Base-by-base conservation (phyloP, 2,113 vertebrate genomes). In the Notothenia rossii region DNA sequence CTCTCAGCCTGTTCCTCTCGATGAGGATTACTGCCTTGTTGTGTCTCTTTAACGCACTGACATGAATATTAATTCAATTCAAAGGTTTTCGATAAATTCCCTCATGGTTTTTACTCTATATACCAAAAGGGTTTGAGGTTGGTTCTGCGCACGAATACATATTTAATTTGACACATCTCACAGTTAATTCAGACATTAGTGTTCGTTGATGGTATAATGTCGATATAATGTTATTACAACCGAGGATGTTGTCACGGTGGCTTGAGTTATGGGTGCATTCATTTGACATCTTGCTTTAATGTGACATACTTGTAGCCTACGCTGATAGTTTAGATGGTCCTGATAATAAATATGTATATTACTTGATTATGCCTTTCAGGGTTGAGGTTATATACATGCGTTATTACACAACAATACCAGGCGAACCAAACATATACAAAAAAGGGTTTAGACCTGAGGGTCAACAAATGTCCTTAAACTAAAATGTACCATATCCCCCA, bases 1-100 rank as follows among this genome's bases (percentile, higher is more conserved):
- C 61, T 70, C 82, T 63, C 69, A 63, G 87, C 89, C 91, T 83
- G 84, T 81, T 85, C 79, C 69, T 84, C 69, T 80, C 73, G 61
- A 10, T 15, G 72, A 53, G 69, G 85, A 88, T 89, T 89, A 82
- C 70, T 59, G 77, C 7, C 65, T 59, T 46, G 43, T 48, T 79
- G 7, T 76, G 17, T 56, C 13, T 65, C 64, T 83, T 64, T 54
- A 68, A 67, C 25, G 50, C 62, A 14, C 74, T 62, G 71, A 48
- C 81, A 53, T 70, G 46, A 49, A 71, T 81, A 72, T 74, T 15
- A 78, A 76, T 74, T 15, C 75, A 76, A 67, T 29, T 70, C 11
- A 49, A 48, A 81, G 10, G 2, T 13, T 60, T 20, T 60, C 51
- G 10, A 54, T 61, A 1, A 61, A 45, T 53, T 10, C 20, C 12